Conservation (phyloP, 2,888 invertebrate genomes). For the Dastarcus helophoroides region DNA sequence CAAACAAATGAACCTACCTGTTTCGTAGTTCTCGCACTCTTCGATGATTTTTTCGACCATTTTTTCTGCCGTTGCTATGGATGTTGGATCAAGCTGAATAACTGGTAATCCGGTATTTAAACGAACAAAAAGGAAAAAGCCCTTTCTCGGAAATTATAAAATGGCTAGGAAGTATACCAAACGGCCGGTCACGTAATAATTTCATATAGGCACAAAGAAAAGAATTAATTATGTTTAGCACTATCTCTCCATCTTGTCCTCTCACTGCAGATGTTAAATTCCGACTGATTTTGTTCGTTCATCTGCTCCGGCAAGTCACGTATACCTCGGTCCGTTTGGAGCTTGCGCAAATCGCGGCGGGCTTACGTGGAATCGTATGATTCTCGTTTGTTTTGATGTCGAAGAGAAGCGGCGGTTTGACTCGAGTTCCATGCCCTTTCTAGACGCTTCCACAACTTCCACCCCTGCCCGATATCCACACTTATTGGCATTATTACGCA, state of each 20-base stretch:
- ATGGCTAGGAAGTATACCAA: no score
- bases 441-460: no score
- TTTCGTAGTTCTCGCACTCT: slow-evolving; percentile 45
- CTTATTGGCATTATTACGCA: no score
- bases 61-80: slow-evolving; percentile 19
- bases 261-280: slow-evolving; percentile 34
- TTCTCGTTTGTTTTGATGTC: slow-evolving; percentile 1
- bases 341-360: slow-evolving; percentile 11
- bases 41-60: slow-evolving; percentile 60
- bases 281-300: slow-evolving; percentile 29
- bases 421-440: no score
- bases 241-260: slow-evolving; percentile 32
- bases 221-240: slow-evolving; percentile 28
- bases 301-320: slow-evolving; percentile 16
- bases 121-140: slow-evolving; percentile 5
- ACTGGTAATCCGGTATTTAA: no score
- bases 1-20: slow-evolving; percentile 36
- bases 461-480: no score
- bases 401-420: no score
- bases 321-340: no score
- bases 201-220: slow-evolving; percentile 30
- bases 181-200: slow-evolving; percentile 26
- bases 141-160: slow-evolving; percentile 1
- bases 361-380: slow-evolving; percentile 12
- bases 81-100: no score